These are phyloP conservation scores for Drosophila ohnishii DNA, from an alignment of 1,140 invertebrate species.

Conservation along the genomic window DNA sequence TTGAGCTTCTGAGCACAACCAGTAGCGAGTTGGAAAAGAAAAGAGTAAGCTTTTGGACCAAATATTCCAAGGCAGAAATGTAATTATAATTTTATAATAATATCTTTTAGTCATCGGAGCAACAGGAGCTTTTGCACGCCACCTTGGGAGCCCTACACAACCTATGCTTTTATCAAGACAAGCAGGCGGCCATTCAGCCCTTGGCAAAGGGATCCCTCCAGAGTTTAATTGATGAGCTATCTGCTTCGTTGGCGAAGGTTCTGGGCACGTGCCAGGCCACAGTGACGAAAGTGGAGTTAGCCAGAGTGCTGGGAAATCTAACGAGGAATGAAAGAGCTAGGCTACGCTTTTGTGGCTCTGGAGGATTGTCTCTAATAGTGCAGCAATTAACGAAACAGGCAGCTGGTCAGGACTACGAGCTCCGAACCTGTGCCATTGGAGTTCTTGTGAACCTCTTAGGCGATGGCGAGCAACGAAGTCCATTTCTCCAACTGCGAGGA, in stretches of 20 bases:
- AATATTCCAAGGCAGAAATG: not conserved
- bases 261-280: conserved; percentile 48
- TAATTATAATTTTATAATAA: not conserved
- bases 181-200: conserved; percentile 30
- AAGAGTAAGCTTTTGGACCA: conserved; percentile 10
- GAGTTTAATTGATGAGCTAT: conserved; percentile 64
- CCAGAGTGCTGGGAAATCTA: conserved; percentile 82
- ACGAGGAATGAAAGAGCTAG: conserved; percentile 79
- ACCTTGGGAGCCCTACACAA: conserved; percentile 81
- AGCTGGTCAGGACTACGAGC: conserved; percentile 70
- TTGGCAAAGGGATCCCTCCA: conserved; percentile 65
- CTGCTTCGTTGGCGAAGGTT: conserved; percentile 52
- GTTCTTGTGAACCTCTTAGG: conserved; percentile 81
- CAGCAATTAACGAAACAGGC: conserved; percentile 63
- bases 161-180: conserved; percentile 81
- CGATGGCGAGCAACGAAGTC: conserved; percentile 74
- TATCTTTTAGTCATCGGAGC: conserved; percentile 45
- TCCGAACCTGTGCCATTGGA: conserved; percentile 79
- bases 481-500: conserved; percentile 75
- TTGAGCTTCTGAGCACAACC: conserved; percentile 55
- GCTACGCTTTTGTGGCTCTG: conserved; percentile 71
- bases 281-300: conserved; percentile 74
- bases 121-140: conserved; percentile 77
- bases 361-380: conserved; percentile 72
- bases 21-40: conserved; percentile 19